Evolutionary conservation across 2,113 vertebrate genomes (phyloP).

Genomic region (Canis aureus): DNA sequence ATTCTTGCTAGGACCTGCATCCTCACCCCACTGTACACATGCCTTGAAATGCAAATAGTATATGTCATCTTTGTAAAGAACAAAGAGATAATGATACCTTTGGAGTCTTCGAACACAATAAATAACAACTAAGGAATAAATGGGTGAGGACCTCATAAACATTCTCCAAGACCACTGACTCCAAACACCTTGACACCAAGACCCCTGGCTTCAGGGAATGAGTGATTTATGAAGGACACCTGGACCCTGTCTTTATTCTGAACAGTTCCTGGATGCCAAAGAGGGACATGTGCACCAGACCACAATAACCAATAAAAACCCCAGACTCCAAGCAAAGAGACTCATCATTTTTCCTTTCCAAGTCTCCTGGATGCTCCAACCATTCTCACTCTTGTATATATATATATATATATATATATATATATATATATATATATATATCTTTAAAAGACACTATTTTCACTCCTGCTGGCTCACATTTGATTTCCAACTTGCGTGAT

Average conservation of each 20-base stretch:
- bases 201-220: neutral
- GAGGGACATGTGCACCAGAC: neutral
- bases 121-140: neutral
- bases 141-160: neutral
- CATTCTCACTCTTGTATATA: neutral
- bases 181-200: neutral
- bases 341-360: neutral
- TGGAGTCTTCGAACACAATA: neutral
- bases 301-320: neutral
- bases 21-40: neutral
- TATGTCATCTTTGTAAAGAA: neutral
- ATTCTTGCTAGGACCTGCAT: neutral
- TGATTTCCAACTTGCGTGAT: neutral
- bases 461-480: neutral
- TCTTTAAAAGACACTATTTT: neutral
- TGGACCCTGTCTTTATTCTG: neutral
- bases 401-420: neutral
- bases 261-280: neutral
- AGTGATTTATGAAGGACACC: neutral
- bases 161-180: neutral
- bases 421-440: neutral
- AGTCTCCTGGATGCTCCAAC: neutral
- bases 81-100: neutral
- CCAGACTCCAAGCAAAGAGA: neutral
- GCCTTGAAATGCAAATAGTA: neutral